Evolutionary conservation across 2,113 vertebrate species (phyloP), one percentile per base, ranked within the genome.

Genomic region (Cavia porcellus): DNA sequence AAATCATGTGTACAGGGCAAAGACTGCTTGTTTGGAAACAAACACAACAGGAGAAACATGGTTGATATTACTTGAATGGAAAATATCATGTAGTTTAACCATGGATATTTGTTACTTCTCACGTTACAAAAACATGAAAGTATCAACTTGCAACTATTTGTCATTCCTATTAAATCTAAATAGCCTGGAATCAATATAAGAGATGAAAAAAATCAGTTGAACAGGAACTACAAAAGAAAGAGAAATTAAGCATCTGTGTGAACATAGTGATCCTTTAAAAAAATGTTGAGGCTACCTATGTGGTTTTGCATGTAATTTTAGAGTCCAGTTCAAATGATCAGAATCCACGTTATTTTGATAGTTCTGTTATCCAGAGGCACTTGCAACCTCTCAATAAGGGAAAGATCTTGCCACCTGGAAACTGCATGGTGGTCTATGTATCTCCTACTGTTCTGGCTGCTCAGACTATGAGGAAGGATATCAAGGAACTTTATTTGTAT

Each of bases 141-240:
- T 59, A 59, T 77, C 25, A 94, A 88, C 70, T n/a, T 93, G 38
- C 59, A 59, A 68, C 30, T 75, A 86, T 50, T 52, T 89, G 30
- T 86, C 35, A 47, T 61, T 92, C 70, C 93, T 55, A 52, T 87
- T 89, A 79, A 72, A 45, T 84, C 35, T 86, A 79, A 88, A 45
- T 11, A 81, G 66, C 17, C 84, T 86, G 38, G 13, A 57, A 81
- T 45, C 15, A 89, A 6, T 55, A 24, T 19, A 77, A 62, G 62
- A 81, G 30, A 87, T 70, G 45, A 91, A 94, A n/a, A 87, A 75
- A 93, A 92, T 80, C 61, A 87, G 77, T 32, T 47, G 64, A 70
- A 94, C 25, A 64, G 95, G 47, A 91, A 86, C 35, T 86, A 75
- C 30, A 32, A 45, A 89, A 7, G 47, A 84, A 82, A 92, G 62